Evolutionary conservation across 2,888 invertebrate genomes (phyloP).

Genomic region (Ceratothoa steindachneri): DNA sequence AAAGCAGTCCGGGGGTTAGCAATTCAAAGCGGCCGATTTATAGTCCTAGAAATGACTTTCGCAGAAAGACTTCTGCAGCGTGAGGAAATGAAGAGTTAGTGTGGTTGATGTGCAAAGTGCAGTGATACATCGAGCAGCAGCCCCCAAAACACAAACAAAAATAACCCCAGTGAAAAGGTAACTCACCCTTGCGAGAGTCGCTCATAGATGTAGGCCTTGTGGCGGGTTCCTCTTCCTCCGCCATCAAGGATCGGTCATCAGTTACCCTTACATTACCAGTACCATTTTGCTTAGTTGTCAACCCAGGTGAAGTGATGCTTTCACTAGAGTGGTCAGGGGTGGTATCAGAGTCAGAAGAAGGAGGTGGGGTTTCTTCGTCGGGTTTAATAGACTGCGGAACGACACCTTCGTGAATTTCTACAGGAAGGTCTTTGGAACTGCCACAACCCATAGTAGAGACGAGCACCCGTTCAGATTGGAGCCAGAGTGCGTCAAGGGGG

Average conservation of each 20-base stretch:
- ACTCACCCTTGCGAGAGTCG: background rate
- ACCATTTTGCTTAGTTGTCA: background rate
- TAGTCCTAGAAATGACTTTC: too few species aligned
- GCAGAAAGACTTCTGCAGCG: too few species aligned
- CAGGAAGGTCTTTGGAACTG: background rate
- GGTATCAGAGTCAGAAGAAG: background rate
- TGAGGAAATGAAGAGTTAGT: too few species aligned
- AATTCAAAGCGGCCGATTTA: too few species aligned
- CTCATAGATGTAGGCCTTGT: background rate
- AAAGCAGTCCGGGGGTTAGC: too few species aligned
- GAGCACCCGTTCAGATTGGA: background rate
- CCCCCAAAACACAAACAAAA: too few species aligned
- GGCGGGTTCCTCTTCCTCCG: background rate
- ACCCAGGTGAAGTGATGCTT: background rate
- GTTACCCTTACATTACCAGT: background rate
- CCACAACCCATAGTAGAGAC: background rate
- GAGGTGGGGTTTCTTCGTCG: background rate
- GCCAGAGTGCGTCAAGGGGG: background rate
- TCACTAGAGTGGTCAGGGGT: background rate
- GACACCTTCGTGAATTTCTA: background rate
- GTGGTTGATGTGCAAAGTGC: too few species aligned
- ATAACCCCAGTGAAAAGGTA: background rate
- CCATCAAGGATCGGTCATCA: background rate
- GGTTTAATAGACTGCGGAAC: background rate
- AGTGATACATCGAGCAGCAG: too few species aligned